Percentiles rank a stretch among this genome's conserved stretches.
These are phyloP conservation scores for Charadrius vociferus DNA, from an alignment of 2,113 vertebrate species.

Conservation along the genomic window DNA sequence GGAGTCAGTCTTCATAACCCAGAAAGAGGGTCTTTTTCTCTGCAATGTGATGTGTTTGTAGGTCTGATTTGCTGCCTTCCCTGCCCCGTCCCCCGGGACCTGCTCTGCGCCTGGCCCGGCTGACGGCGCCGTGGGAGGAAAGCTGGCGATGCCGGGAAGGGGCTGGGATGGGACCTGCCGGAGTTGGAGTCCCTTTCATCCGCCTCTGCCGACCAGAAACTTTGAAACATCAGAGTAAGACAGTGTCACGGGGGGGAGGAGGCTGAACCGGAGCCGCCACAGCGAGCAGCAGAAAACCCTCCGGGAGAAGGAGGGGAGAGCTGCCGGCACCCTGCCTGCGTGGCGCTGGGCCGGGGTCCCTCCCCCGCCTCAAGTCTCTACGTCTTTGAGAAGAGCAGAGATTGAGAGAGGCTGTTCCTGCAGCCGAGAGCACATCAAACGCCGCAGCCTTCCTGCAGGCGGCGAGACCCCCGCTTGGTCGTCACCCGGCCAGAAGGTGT, in stretches of 20 bases:
- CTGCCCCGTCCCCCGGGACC: conserved; percentile 68
- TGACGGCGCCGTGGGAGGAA: conserved; percentile 5
- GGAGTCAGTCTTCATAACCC: conserved; percentile 80
- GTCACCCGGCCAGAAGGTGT: not conserved
- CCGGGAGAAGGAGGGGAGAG: not conserved
- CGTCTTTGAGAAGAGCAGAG: not conserved
- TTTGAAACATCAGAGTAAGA: not conserved
- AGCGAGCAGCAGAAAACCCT: not conserved
- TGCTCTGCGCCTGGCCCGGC: conserved; percentile 73
- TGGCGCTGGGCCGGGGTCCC: not conserved
- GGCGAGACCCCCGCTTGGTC: not conserved
- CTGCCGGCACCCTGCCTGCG: not conserved
- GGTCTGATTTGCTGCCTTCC: conserved; percentile 79
- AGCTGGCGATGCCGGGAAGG: not conserved
- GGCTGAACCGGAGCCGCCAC: not conserved
- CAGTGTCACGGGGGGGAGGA: fast-evolving
- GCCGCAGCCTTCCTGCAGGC: not conserved
- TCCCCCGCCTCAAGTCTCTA: not conserved
- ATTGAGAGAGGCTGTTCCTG: not conserved
- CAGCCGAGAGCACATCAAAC: not conserved
- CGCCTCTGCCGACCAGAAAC: not conserved
- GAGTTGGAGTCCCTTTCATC: not conserved
- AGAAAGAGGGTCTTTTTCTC: conserved; percentile 71
- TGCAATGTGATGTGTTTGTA: conserved; percentile 78
- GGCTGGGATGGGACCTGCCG: not conserved